Conservation (phyloP, 2,797 vertebrate genomes). For the Gobio occitaniae region DNA sequence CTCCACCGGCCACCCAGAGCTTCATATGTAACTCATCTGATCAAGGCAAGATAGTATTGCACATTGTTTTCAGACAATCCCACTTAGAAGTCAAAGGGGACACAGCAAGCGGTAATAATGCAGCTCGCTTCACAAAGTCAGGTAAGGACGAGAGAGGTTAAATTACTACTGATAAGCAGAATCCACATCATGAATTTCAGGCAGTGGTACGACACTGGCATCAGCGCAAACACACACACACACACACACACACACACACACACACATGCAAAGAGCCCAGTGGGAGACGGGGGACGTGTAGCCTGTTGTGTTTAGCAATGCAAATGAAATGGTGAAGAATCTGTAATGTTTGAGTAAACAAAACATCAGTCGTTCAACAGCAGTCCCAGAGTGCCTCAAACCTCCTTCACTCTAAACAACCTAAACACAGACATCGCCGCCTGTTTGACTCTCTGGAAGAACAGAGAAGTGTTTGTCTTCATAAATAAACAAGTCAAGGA, state of each 20-base stretch:
- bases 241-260: no score
- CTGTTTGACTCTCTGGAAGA: constrained; percentile 24
- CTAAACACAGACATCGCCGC: constrained; percentile 8
- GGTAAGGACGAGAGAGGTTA: constrained; percentile 35
- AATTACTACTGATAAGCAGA: constrained; percentile 48
- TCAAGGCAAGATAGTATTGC: constrained; percentile 25
- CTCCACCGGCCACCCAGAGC: background rate
- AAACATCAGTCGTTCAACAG: constrained; percentile 34
- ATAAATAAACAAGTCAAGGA: constrained; percentile 55
- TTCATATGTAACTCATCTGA: background rate
- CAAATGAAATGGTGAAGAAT: constrained; percentile 41
- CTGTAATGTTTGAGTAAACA: constrained; percentile 56
- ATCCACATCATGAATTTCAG: constrained; percentile 23
- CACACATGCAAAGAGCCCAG: background rate
- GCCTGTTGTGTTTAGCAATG: constrained; percentile 43
- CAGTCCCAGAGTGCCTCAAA: constrained; percentile 25
- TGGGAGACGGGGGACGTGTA: background rate
- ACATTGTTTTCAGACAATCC: constrained; percentile 22
- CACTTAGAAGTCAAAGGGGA: constrained; percentile 31
- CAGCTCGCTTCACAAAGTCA: constrained; percentile 13
- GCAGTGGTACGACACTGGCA: constrained; percentile 15
- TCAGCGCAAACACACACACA: background rate
- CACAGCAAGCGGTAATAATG: constrained; percentile 4
- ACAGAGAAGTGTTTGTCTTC: constrained; percentile 40
- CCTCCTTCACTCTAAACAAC: constrained; percentile 12